Evolutionary conservation across 1,140 invertebrate genomes (phyloP).

Genomic region (Drosophila kikkawai): DNA sequence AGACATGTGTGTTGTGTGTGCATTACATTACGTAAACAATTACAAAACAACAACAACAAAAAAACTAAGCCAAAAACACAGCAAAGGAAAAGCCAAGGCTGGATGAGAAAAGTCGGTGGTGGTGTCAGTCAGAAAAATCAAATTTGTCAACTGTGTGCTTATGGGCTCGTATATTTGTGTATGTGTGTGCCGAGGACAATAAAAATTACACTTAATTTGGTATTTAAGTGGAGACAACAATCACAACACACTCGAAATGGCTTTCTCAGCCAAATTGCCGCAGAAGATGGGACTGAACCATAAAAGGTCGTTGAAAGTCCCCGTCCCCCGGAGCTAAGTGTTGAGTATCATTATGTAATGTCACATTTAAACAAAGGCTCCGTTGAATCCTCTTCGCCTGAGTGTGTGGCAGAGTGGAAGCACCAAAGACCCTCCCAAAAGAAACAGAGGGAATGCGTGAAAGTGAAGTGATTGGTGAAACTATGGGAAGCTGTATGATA

Average conservation of each 20-base stretch:
- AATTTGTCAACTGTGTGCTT: conserved; percentile 72
- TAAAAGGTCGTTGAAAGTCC: conserved; percentile 54
- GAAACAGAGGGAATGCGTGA: conserved; percentile 23
- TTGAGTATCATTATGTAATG: conserved; percentile 77
- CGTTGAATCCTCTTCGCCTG: background rate
- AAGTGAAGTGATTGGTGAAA: conserved; percentile 66
- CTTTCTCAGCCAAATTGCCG: conserved; percentile 21
- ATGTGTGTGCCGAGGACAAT: conserved; percentile 63
- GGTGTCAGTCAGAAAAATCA: conserved; percentile 69
- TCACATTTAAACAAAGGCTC: conserved; percentile 73
- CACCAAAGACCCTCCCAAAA: conserved; percentile 14
- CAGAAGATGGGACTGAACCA: conserved; percentile 23
- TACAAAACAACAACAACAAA: conserved; percentile 39
- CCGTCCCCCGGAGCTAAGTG: conserved; percentile 40
- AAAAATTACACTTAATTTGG: conserved; percentile 83
- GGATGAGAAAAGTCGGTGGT: background rate
- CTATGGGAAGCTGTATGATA: conserved; percentile 26
- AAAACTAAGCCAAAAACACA: conserved; percentile 12
- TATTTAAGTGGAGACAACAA: conserved; percentile 73
- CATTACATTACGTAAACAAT: conserved; percentile 64
- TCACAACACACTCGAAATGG: conserved; percentile 31
- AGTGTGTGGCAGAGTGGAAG: conserved; percentile 35
- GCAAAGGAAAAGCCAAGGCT: background rate
- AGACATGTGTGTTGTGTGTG: conserved; percentile 24
- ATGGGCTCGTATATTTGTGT: conserved; percentile 15